Evolutionary conservation across 2,888 invertebrate genomes (phyloP), one percentile per base, ranked within the genome.

Genomic region (Lissonota sp.): DNA sequence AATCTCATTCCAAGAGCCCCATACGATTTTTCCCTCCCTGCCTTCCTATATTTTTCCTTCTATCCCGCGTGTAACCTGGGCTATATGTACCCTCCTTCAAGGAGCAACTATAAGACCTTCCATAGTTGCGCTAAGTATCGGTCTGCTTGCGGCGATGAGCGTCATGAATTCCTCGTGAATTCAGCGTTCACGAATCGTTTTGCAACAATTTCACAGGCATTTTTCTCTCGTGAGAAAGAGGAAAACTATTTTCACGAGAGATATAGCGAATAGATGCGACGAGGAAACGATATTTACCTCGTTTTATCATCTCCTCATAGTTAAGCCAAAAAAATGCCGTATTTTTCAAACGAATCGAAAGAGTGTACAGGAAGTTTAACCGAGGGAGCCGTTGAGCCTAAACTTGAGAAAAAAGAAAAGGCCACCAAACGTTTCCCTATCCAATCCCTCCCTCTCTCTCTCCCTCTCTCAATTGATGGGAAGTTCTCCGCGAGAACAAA

Each of bases 1-100:
- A 81, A 81, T 81, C 81, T 81, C 75, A 67, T 70, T 74, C 70
- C 26, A 26, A 26, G 77, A 70, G 74, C 69, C 69, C 74, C 78
- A 81, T 81, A 44, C 69, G 58, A 64, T 67, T 66, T 75, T 44
- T 44, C 75, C 67, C 51, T 73, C 75, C 67, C 51, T 73, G 46
- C 64, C 73, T 73, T 46, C 37, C 63, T 73, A 49, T 51, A 16
- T 64, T 73, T 73, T 73, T 26, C 26, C 26, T 26, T 63, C 73
- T 73, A 73, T 75, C 66, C 67, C 60, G 67, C 26, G 26, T 26
- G 26, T 26, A 2, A 26, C 16, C 16, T 44, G 57, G 57, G 37
- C 37, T 49, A 64, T 60, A 39, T 26, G 26, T 60, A 40, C n/a
- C 26, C 14, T 39, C 6, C 55, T n/a, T 16, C 12, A 12, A 53